Conservation (phyloP, 2,797 vertebrate species). For the Dicrostonyx torquatus region DNA sequence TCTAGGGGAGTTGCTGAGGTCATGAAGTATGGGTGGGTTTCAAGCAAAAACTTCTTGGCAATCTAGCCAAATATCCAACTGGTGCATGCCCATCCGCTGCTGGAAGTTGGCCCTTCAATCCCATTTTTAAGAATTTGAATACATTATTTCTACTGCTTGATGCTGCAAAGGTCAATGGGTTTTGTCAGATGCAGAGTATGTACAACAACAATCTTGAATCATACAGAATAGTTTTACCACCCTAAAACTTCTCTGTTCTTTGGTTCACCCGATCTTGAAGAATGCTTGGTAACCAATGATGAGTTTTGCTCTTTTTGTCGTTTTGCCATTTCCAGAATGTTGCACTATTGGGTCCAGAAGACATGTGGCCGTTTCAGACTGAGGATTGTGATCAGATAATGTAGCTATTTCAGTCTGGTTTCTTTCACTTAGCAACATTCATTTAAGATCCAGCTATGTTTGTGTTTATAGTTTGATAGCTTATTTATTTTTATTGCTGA, state of each 20-base stretch:
- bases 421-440: conserved; percentile 2
- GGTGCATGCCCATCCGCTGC: too few species aligned
- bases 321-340: neutral
- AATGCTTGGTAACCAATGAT: neutral
- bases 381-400: too few species aligned
- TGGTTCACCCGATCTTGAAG: neutral
- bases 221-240: neutral
- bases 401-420: neutral
- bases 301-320: neutral
- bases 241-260: neutral
- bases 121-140: neutral
- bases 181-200: neutral
- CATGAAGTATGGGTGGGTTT: too few species aligned
- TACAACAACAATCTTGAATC: neutral
- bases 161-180: neutral
- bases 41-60: too few species aligned
- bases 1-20: too few species aligned
- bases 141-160: neutral
- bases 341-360: neutral
- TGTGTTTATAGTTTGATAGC: neutral
- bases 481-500: conserved; percentile 49
- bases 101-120: neutral
- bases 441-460: neutral
- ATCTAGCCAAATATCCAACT: too few species aligned
- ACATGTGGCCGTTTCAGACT: neutral